Conservation (phyloP, 2,797 vertebrate species). For the Mus spretus region DNA sequence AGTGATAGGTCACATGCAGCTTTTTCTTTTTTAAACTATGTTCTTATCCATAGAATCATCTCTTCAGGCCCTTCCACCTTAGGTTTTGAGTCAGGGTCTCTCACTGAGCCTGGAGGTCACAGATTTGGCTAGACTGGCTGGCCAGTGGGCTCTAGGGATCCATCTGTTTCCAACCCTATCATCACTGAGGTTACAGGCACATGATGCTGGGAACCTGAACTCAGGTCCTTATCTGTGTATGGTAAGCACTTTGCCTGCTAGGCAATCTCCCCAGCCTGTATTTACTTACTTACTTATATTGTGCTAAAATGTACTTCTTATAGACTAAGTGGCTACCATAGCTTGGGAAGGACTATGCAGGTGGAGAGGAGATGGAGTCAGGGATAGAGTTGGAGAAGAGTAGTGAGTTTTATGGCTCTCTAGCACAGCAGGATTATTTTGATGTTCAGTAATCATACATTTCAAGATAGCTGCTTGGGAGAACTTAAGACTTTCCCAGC, state of each 20-base stretch:
- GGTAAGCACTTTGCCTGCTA: not conserved
- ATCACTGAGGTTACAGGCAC: not conserved
- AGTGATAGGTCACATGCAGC: not conserved
- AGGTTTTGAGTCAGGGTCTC: not conserved
- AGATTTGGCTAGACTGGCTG: too few relatives aligned
- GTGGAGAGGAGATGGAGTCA: not conserved
- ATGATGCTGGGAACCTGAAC: not conserved
- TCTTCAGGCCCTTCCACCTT: not conserved
- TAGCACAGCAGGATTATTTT: not conserved
- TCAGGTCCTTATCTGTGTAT: not conserved
- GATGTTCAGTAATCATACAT: not conserved
- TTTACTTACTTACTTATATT: not conserved
- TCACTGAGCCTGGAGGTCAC: not conserved
- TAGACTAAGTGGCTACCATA: not conserved
- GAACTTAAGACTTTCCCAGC: not conserved
- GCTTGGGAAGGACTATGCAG: not conserved
- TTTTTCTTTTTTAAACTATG: not conserved
- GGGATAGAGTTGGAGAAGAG: not conserved
- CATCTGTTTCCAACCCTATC: not conserved
- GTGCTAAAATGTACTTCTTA: not conserved
- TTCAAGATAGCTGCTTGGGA: not conserved
- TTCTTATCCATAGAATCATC: not conserved
- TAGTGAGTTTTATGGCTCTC: too few relatives aligned
- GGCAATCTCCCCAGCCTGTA: not conserved
- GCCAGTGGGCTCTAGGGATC: not conserved